Base-by-base conservation (phyloP, 1,140 invertebrate genomes). In the Gryon sp. region DNA sequence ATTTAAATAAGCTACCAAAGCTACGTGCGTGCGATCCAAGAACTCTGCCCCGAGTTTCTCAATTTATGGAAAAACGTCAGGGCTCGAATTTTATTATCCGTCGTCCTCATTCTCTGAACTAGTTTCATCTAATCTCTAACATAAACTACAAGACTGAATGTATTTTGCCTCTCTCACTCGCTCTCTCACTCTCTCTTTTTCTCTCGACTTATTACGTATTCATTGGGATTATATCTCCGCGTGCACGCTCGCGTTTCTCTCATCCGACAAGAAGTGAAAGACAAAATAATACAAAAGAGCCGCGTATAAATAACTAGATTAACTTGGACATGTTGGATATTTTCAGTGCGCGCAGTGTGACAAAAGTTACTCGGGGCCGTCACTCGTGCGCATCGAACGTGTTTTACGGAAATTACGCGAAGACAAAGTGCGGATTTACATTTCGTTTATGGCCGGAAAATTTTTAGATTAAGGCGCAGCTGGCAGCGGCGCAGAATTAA, bases 31-130 rank as follows among this genome's bases (percentile, higher is more conserved):
- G 66, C 30, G 48, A 68, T 50, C 45, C 62, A 57, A 77, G 76
- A 83, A 75, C 62, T 82, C 75, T 53, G 8, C 62, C 30, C 57
- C 19, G 73, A 79, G 79, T 77, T 80, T 22, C 78, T 79, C 77
- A 83, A 83, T 86, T 87, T 86, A 84, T 86, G 82, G 78, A 77
- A 76, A 81, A 82, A 85, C 78, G 80, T 81, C 74, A 75, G 26
- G 50, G 40, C 60, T 60, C 46, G 59, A 69, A 70, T 78, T 74
- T 74, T 73, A 74, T 74, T 78, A 78, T 73, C 74, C 65, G 36
- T 38, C 66, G 68, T 72, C 38, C 68, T 77, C 48, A 62, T 72
- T 72, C 62, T 72, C 45, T 57, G 65, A 65, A 69, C 57, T 70
- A 76, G 74, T 76, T 76, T 76, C 60, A 55, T 76, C 74, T 76